Conservation (phyloP, 2,888 invertebrate species). For the Pammene fasciana region DNA sequence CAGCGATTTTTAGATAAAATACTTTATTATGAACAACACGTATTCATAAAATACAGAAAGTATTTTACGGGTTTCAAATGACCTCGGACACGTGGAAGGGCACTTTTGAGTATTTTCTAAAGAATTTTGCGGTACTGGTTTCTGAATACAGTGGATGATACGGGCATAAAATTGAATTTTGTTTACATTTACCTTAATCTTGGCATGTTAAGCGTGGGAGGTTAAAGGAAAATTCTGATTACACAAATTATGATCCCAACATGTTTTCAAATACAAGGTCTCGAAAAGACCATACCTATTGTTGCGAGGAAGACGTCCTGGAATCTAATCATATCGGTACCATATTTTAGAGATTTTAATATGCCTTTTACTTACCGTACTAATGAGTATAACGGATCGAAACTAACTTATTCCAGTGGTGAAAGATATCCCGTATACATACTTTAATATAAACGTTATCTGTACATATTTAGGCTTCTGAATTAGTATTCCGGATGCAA, state of each 20-base stretch:
- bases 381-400: no score
- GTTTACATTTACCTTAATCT: slow-evolving; percentile 1
- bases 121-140: slow-evolving; percentile 3
- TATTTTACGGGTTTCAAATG: slow-evolving; percentile 29
- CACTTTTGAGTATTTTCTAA: slow-evolving; percentile 18
- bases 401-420: no score
- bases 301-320: no score
- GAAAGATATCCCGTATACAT: no score
- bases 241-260: background rate
- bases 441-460: no score
- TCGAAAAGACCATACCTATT: no score
- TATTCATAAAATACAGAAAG: slow-evolving; percentile 32
- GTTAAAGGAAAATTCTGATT: background rate
- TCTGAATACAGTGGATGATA: background rate
- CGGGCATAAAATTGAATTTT: background rate
- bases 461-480: no score
- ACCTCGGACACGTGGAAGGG: slow-evolving; percentile 15
- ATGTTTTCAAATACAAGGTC: no score
- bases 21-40: slow-evolving; percentile 33
- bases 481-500: no score
- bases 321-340: no score
- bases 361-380: no score
- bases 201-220: background rate
- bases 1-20: slow-evolving; percentile 21
- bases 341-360: no score